Percentiles rank a stretch among this genome's conserved stretches.
Evolutionary conservation across 1,140 invertebrate genomes (phyloP).

Genomic region (Orchestia grillus): DNA sequence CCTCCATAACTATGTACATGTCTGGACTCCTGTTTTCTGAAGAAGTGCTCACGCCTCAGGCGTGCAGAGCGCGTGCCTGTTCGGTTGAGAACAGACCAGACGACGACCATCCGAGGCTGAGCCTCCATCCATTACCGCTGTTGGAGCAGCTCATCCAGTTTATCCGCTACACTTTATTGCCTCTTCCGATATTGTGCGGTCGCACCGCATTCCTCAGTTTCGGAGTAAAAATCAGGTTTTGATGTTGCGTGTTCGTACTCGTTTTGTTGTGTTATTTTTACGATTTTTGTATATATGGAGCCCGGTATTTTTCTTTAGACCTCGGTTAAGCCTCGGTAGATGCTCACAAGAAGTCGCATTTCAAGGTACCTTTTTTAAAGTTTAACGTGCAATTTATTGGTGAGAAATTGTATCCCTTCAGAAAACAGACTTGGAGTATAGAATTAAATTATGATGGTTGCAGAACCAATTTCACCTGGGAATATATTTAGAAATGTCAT

Average conservation of each 20-base stretch:
- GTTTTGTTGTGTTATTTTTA: not conserved
- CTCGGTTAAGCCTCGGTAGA: not conserved
- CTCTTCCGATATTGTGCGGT: not conserved
- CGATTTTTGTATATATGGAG: not conserved
- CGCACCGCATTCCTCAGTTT: conserved; percentile 10
- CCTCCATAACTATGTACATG: not conserved
- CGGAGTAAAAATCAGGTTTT: not conserved
- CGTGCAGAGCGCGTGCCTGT: not conserved
- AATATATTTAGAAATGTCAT: no score
- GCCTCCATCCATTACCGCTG: not conserved
- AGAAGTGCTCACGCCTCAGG: not conserved
- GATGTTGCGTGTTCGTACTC: not conserved
- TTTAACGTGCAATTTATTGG: not conserved
- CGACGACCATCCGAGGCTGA: not conserved
- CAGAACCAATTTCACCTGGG: no score
- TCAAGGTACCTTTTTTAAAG: not conserved
- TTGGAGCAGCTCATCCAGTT: not conserved
- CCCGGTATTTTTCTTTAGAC: not conserved
- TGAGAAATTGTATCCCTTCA: not conserved
- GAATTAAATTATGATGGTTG: no score
- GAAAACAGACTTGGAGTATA: no score
- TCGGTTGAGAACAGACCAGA: not conserved
- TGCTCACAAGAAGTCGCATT: not conserved
- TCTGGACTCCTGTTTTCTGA: not conserved
- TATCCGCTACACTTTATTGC: conserved; percentile 1